phyloP scores from a whole-genome alignment of 1,140 invertebrate genomes.

The Drosophila micromelanica region DNA sequence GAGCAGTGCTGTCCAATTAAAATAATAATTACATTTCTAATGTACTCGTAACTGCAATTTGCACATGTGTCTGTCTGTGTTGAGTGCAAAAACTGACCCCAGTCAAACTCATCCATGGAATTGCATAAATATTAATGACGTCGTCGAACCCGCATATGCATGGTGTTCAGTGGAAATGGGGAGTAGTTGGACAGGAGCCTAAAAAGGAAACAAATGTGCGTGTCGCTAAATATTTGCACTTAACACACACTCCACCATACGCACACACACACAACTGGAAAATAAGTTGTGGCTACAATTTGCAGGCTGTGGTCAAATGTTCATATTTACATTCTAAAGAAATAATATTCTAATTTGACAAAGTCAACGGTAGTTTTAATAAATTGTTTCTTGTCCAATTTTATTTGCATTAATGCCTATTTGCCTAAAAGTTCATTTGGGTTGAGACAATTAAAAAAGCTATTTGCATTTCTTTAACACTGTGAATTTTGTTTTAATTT shows the following conservation, averaged over 20 bases:
- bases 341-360: constrained; percentile 83
- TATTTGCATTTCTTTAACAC: too few species aligned
- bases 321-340: constrained; percentile 83
- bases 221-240: constrained; percentile 77
- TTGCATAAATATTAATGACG: constrained; percentile 81
- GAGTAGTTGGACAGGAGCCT: constrained; percentile 8
- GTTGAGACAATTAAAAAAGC: constrained; percentile 24
- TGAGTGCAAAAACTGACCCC: constrained; percentile 58
- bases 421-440: constrained; percentile 26
- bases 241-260: constrained; percentile 46
- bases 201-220: constrained; percentile 66
- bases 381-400: constrained; percentile 61
- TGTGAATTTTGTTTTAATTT: too few species aligned
- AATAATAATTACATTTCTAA: constrained; percentile 84
- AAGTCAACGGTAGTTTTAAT: constrained; percentile 78
- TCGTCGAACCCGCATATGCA: constrained; percentile 37
- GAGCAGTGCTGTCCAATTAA: constrained; percentile 74
- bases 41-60: constrained; percentile 65
- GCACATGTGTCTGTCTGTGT: constrained; percentile 48
- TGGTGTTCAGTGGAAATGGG: constrained; percentile 9
- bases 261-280: constrained; percentile 33
- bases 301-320: constrained; percentile 70
- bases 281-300: constrained; percentile 63
- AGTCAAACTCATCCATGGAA: constrained; percentile 25
- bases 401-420: constrained; percentile 62